Conservation (phyloP, 2,797 vertebrate species). For the Eulemur coronatus region DNA sequence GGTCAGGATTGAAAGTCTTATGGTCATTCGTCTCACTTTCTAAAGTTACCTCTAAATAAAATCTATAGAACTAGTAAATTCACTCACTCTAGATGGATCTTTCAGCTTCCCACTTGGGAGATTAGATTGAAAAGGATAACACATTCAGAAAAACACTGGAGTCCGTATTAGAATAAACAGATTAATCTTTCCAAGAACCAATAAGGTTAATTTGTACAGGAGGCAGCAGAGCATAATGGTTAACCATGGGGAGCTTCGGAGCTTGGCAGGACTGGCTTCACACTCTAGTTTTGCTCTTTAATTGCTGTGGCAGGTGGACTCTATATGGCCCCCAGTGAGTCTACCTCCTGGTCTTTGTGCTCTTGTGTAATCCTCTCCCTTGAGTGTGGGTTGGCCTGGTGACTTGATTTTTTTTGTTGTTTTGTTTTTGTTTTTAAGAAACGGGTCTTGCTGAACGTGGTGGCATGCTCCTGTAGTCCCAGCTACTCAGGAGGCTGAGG, state of each 20-base stretch:
- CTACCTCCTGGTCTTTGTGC: background rate
- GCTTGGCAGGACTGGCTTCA: background rate
- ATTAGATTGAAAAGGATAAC: conserved; percentile 21
- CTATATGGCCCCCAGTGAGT: background rate
- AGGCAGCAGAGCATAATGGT: background rate
- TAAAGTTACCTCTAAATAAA: conserved; percentile 18
- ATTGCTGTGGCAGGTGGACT: background rate
- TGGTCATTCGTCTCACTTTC: background rate
- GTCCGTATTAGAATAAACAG: conserved; percentile 16
- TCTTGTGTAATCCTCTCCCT: background rate
- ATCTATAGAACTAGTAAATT: background rate
- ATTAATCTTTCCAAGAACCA: conserved; percentile 17
- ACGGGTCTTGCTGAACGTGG: background rate
- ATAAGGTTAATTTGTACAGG: background rate
- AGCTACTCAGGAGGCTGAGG: too few species aligned
- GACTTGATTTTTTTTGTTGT: background rate
- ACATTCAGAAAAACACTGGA: background rate
- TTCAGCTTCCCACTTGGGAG: background rate
- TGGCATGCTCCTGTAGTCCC: too few species aligned
- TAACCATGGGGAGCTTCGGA: background rate
- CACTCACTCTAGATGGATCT: background rate
- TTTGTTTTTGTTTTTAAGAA: background rate
- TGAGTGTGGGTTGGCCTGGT: background rate
- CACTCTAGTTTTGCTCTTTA: background rate
- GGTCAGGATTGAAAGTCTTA: background rate